phyloP scores from a whole-genome alignment of 2,888 invertebrate species.

The Melanostoma mellinum region DNA sequence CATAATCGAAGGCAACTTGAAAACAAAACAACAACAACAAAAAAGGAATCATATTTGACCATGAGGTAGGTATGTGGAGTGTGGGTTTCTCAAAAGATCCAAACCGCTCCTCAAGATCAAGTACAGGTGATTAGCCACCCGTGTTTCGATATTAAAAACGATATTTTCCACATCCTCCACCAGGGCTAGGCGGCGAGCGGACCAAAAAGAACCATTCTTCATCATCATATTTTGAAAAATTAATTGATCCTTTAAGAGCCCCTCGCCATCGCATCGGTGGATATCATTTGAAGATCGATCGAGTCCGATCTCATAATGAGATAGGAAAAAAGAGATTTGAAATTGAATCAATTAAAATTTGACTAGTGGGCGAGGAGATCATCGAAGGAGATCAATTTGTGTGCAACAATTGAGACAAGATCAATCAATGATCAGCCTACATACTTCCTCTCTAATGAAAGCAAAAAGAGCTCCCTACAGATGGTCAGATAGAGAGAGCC shows the following conservation, averaged over 20 bases:
- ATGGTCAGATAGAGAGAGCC: constrained; percentile 22
- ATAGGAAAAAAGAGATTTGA: constrained; percentile 4
- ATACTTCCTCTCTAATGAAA: background rate
- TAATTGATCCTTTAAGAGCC: constrained; percentile 70
- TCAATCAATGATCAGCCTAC: constrained; percentile 21
- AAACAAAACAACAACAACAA: background rate
- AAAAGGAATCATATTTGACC: constrained; percentile 25
- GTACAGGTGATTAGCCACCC: constrained; percentile 68
- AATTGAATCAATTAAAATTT: constrained; percentile 62
- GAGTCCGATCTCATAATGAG: constrained; percentile 37
- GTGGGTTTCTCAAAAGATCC: constrained; percentile 59
- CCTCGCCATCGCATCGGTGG: background rate
- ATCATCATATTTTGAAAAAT: constrained; percentile 55
- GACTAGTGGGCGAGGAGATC: constrained; percentile 61
- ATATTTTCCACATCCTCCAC: constrained; percentile 7
- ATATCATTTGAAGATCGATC: constrained; percentile 41
- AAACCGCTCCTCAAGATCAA: constrained; percentile 56
- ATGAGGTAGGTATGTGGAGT: constrained; percentile 7
- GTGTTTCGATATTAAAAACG: constrained; percentile 56
- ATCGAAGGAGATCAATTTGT: constrained; percentile 43
- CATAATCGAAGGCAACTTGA: constrained; percentile 9
- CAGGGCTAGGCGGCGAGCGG: background rate
- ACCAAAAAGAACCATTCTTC: constrained; percentile 41
- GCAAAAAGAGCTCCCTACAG: background rate
- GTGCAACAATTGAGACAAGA: constrained; percentile 39